These are phyloP conservation scores for Argyresthia albistria DNA, from an alignment of 2,888 invertebrate genomes.

Conservation along the genomic window DNA sequence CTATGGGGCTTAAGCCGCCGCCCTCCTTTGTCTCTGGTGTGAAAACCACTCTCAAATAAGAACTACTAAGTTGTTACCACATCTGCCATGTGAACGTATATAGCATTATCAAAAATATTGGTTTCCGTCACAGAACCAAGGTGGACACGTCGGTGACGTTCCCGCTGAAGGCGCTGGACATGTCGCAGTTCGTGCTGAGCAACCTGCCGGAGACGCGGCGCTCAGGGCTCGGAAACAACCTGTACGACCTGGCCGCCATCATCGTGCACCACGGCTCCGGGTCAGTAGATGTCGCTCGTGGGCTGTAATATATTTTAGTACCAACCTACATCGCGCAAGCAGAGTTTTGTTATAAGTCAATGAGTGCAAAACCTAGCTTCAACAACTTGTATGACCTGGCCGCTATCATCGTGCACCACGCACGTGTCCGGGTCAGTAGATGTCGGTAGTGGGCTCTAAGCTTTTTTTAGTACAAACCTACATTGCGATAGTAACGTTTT, in stretches of 20 bases:
- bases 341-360: too few relatives aligned
- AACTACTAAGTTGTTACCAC: too few relatives aligned
- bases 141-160: slow-evolving; percentile 85
- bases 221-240: slow-evolving; percentile 73
- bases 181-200: slow-evolving; percentile 82
- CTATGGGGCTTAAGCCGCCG: too few relatives aligned
- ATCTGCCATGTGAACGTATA: too few relatives aligned
- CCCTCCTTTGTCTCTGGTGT: too few relatives aligned
- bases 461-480: too few relatives aligned
- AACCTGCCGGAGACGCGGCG: slow-evolving; percentile 77
- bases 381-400: slow-evolving; percentile 79
- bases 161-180: slow-evolving; percentile 81
- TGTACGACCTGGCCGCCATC: slow-evolving; percentile 86
- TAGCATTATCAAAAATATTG: not conserved
- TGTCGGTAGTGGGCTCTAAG: too few relatives aligned
- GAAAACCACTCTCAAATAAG: too few relatives aligned
- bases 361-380: too few relatives aligned
- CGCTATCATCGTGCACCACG: slow-evolving; percentile 87
- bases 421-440: slow-evolving; percentile 77
- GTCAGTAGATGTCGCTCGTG: slow-evolving; percentile 38
- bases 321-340: too few relatives aligned
- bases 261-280: slow-evolving; percentile 88
- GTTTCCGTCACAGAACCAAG: slow-evolving; percentile 69
- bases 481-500: too few relatives aligned
- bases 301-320: too few relatives aligned